Base-by-base conservation (phyloP, 2,797 vertebrate genomes). In the Columba guinea region DNA sequence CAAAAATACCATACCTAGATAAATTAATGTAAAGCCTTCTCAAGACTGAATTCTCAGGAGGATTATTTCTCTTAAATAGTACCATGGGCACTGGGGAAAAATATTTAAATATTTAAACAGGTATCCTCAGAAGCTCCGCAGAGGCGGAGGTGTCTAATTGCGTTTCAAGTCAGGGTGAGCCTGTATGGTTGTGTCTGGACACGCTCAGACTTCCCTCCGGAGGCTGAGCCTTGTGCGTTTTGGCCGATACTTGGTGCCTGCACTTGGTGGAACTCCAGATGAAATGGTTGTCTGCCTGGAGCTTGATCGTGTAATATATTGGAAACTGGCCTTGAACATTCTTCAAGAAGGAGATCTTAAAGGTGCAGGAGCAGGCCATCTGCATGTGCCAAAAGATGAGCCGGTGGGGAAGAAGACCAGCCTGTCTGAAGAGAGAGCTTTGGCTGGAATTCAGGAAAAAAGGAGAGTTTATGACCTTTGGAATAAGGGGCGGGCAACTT, bases 21-120 rank as follows among this genome's bases (percentile, higher is more conserved):
- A 82, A 70, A 53, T 64, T 82, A 74, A 53, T 41, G 30, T 71
- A 79, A 83, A 77, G 7, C 14, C 17, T 75, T 82, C 82, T 88
- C 39, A 75, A 84, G 53, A 34, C 65, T 80, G 24, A 80, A 83
- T 87, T 85, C 60, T 83, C 49, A 58, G 76, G 53, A 81, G 16
- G 11, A 27, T 60, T 73, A 24, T 67, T 91, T 83, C 58, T 69
- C 75, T 71, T 91, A 85, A 94, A 85, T 53, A 35, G 22, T 73
- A 34, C 32, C 26, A 14, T 28, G 58, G 46, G 34, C 11, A 3
- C 49, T 56, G 78, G 85, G 44, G 74, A 68, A 80, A 78, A 91
- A 26, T 39, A 83, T 52, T 89, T 76, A 87, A 95, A 77, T 92
- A 68, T 93, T 96, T 95, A 91, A 84, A 71, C 60, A 68, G 75